Evolutionary conservation across 2,113 vertebrate species (phyloP).

Genomic region (Maccullochella peelii): DNA sequence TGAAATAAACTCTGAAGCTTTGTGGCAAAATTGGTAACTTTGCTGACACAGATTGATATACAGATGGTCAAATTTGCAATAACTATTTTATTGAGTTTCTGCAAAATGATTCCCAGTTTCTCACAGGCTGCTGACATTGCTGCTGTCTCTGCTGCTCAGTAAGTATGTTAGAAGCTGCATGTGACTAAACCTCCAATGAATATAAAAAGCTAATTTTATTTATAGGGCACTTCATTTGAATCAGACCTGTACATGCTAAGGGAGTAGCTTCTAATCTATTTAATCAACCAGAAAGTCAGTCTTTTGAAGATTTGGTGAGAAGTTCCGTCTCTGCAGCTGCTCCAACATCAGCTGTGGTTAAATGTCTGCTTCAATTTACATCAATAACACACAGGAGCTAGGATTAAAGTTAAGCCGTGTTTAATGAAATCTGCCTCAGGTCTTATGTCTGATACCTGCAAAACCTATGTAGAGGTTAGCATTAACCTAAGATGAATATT

Average conservation of each 20-base stretch:
- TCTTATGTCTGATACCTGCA: neutral
- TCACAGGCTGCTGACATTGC: neutral
- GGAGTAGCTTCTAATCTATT: constrained; percentile 10
- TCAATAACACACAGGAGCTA: neutral
- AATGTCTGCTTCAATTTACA: neutral
- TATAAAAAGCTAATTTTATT: constrained; percentile 6
- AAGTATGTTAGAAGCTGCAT: neutral
- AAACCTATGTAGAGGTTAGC: neutral
- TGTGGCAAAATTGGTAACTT: too few species aligned
- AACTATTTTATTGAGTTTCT: too few species aligned
- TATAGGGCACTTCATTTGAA: neutral
- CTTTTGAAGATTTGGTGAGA: neutral
- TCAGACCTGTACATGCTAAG: neutral
- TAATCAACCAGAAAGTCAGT: neutral
- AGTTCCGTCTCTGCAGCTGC: neutral
- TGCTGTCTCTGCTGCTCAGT: neutral
- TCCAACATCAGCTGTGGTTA: neutral
- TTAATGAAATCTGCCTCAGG: constrained; percentile 12
- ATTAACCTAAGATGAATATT: constrained; percentile 14
- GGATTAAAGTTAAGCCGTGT: constrained; percentile 13
- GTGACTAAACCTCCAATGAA: neutral
- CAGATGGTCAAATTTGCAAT: too few species aligned
- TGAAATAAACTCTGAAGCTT: too few species aligned
- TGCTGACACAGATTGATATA: too few species aligned
- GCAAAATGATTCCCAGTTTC: too few species aligned